Evolutionary conservation across 1,140 invertebrate genomes (phyloP), one percentile per base, ranked within the genome.

Genomic region (Paramacrobiotus metropolitanus): DNA sequence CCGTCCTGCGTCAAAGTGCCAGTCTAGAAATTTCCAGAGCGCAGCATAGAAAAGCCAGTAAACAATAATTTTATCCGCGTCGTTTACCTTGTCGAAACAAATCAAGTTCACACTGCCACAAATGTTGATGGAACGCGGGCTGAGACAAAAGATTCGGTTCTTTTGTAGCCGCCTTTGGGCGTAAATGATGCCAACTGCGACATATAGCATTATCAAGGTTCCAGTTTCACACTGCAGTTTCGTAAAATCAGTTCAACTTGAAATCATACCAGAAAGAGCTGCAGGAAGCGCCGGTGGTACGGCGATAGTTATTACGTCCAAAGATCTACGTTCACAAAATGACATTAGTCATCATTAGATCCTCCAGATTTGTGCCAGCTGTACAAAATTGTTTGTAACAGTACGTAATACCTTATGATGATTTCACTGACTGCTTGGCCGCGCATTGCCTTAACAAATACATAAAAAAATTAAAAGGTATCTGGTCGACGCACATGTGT

Each of bases 11-110:
- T 89, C 65, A 94, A 71, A 1, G 92, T 96, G 31, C 92, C 92
- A 61, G 92, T 96, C 81, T 55, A 20, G 48, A 55, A 1, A 62
- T n/a, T n/a, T n/a, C n/a, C n/a, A n/a, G n/a, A n/a, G n/a, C n/a
- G n/a, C n/a, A n/a, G n/a, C n/a, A n/a, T n/a, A n/a, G n/a, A n/a
- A n/a, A n/a, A n/a, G n/a, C n/a, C n/a, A n/a, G n/a, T n/a, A n/a
- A n/a, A n/a, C n/a, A n/a, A n/a, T n/a, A n/a, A n/a, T n/a, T n/a
- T n/a, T n/a, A n/a, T n/a, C n/a, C n/a, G n/a, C n/a, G n/a, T n/a
- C n/a, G n/a, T n/a, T 68, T 68, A 89, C 87, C 82, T 95, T 96
- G 73, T 95, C 91, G 75, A 95, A 96, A 70, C 89, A 92, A 67
- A 93, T 82, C 65, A 86, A 83, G 74, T 96, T 87, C 30, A 95